Base-by-base conservation (phyloP, 2,888 invertebrate genomes). In the Protonemura montana region DNA sequence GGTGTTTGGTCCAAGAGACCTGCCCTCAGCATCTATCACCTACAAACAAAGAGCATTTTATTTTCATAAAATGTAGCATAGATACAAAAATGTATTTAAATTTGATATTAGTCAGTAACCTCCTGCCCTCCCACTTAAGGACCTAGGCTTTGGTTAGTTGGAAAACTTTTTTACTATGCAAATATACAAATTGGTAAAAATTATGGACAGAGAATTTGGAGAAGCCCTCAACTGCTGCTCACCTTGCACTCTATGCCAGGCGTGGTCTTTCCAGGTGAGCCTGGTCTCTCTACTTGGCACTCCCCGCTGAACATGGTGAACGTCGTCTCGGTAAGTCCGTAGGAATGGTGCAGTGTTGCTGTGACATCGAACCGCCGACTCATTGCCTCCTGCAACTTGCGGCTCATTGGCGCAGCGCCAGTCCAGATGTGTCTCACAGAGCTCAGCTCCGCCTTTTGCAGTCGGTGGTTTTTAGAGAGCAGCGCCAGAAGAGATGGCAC, bases 401-500 rank as follows among this genome's bases (percentile, higher is more conserved):
- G 93, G 0, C 96, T 95, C 13, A 98, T 92, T 0, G 98, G 96
- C 0, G 98, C 97, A 0, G 98, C 98, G 0, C 97, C 97, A 89
- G 95, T 95, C 90, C 95, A 93, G 82, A 97, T 92, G 84, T 94
- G 93, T 89, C 94, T 93, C 3, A 98, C 90, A 10, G 94, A 94
- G 0, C 95, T 94, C 87, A 98, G 91, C 10, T 85, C 86, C 2
- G 30, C 84, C 41, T 25, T 16, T 1, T 26, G 89, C 28, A 92
- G 91, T 41, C 91, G 85, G 96, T 91, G 0, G 97, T 97, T 90
- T 91, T 97, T 97, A 0, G 96, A 95, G 87, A 98, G 91, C 90
- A 97, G 96, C 82, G 97, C 94, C 90, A 97, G 94, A 42, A 98
- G 92, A 0, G 98, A 97, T 0, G 98, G 98, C 10, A 98, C 98